Percentiles rank a stretch among this genome's conserved stretches.
Evolutionary conservation across 1,140 invertebrate species (phyloP).

Genomic region (Drosophila teissieri): DNA sequence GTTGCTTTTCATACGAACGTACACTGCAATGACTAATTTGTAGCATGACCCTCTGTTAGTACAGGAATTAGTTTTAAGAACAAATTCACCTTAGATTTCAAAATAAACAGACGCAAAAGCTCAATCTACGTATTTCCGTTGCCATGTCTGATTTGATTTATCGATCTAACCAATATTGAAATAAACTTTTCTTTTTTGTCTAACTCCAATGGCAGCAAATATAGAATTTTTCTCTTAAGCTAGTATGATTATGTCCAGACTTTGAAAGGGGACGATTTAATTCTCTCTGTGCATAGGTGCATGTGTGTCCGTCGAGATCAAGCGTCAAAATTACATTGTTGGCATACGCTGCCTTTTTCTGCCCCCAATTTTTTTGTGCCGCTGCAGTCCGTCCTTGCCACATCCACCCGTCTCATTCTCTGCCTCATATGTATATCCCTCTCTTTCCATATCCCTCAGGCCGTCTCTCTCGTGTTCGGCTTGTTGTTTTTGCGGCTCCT

Average conservation of each 20-base stretch:
- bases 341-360: conserved; percentile 68
- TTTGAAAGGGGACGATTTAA: too few relatives aligned
- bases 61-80: too few relatives aligned
- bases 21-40: not conserved
- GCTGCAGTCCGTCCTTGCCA: not conserved
- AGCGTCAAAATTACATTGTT: conserved; percentile 83
- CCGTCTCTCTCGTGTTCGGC: conserved; percentile 3
- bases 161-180: too few relatives aligned
- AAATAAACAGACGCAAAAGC: too few relatives aligned
- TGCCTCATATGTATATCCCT: not conserved
- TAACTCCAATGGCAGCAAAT: too few relatives aligned
- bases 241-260: too few relatives aligned
- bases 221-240: too few relatives aligned
- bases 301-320: conserved; percentile 59
- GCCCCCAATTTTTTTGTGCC: conserved; percentile 7
- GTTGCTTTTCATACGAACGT: not conserved
- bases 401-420: conserved; percentile 11
- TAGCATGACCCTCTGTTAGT: not conserved
- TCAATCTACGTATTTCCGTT: too few relatives aligned
- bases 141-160: too few relatives aligned
- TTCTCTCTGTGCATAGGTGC: conserved; percentile 8
- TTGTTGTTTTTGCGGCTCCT: conserved; percentile 62
- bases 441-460: not conserved
- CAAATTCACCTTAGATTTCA: too few relatives aligned
- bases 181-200: too few relatives aligned